These are phyloP conservation scores for Chamaedrilus cognettii DNA, from an alignment of 2,888 invertebrate species.

Conservation along the genomic window DNA sequence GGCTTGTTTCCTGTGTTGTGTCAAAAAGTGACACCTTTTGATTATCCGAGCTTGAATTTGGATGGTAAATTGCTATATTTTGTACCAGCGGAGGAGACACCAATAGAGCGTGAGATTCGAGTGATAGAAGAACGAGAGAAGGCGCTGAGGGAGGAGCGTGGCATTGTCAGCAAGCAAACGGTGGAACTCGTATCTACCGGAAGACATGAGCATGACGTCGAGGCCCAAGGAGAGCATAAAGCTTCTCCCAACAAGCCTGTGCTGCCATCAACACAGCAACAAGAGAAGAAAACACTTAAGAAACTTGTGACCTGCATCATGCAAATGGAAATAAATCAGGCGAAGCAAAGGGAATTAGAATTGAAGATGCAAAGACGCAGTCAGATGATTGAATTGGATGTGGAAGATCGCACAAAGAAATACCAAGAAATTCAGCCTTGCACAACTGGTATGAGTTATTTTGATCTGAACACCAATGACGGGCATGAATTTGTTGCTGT, in stretches of 20 bases:
- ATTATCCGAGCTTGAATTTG: background rate
- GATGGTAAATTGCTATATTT: constrained; percentile 22
- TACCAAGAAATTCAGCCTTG: no score
- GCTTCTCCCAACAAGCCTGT: background rate
- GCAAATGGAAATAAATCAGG: constrained; percentile 86
- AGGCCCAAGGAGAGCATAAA: no score
- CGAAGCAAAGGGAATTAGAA: constrained; percentile 80
- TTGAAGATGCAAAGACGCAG: constrained; percentile 72
- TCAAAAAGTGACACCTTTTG: constrained; percentile 23
- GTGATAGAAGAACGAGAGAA: constrained; percentile 63
- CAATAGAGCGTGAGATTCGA: constrained; percentile 64
- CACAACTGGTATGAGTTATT: no score
- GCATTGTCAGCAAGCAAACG: constrained; percentile 9
- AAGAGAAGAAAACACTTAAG: constrained; percentile 40
- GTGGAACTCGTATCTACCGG: background rate
- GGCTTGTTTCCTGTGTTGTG: no score
- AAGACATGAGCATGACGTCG: background rate
- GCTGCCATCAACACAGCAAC: background rate
- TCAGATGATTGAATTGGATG: no score
- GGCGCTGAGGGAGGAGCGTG: constrained; percentile 53
- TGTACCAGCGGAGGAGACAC: constrained; percentile 58
- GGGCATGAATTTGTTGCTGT: no score
- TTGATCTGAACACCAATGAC: no score
- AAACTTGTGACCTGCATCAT: constrained; percentile 68
- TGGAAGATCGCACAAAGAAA: no score